A percentile compares a stretch with the other conserved stretches of the same genome.
phyloP scores from a whole-genome alignment of 2,888 invertebrate genomes.

The Tineola bisselliella region DNA sequence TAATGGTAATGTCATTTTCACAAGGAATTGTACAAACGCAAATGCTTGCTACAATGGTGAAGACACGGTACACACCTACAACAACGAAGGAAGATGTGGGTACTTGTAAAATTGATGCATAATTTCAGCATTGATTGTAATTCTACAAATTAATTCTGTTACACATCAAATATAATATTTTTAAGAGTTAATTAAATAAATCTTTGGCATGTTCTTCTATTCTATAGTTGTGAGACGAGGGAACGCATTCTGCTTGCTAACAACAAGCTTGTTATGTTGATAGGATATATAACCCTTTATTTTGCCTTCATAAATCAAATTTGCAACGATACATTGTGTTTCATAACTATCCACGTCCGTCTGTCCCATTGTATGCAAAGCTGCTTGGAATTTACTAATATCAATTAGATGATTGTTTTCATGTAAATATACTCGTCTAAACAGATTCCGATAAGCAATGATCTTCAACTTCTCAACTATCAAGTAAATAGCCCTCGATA shows the following conservation, averaged over 20 bases:
- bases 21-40: too few species aligned
- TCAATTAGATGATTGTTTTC: conserved; percentile 88
- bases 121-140: too few species aligned
- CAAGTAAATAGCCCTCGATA: conserved; percentile 95
- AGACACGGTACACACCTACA: too few species aligned
- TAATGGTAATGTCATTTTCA: too few species aligned
- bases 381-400: conserved; percentile 82
- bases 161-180: too few species aligned
- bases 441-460: conserved; percentile 94
- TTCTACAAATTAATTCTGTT: too few species aligned
- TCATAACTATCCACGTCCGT: conserved; percentile 92
- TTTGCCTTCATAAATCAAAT: conserved; percentile 95
- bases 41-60: too few species aligned
- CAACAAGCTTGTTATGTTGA: conserved; percentile 95
- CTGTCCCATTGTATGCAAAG: conserved; percentile 82
- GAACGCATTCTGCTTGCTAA: conserved; percentile 97
- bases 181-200: too few species aligned
- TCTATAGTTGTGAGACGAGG: conserved; percentile 77
- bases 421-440: conserved; percentile 86
- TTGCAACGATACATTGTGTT: conserved; percentile 95
- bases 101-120: too few species aligned
- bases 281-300: conserved; percentile 98
- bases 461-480: conserved; percentile 96
- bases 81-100: too few species aligned
- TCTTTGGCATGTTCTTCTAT: conserved; percentile 19